Percentiles rank a stretch among this genome's conserved stretches.
phyloP scores from a whole-genome alignment of 2,888 invertebrate genomes.

The Phanerotoma sp. region DNA sequence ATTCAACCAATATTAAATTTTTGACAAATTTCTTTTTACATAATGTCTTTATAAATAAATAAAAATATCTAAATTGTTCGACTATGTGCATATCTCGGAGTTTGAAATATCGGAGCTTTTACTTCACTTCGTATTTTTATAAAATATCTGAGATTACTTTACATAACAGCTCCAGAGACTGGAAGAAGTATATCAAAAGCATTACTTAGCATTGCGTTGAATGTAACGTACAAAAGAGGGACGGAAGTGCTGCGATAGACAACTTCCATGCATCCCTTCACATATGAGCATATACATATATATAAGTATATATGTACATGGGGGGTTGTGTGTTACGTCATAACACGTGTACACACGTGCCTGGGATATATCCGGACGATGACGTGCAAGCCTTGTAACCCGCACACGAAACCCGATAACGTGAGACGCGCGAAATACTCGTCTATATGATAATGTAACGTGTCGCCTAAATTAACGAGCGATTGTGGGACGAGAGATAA shows the following conservation, averaged over 20 bases:
- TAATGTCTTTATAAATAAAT: too few species aligned
- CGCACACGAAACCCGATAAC: constrained; percentile 40
- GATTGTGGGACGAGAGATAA: constrained; percentile 24
- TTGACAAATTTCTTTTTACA: too few species aligned
- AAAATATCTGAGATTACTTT: background rate
- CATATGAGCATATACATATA: constrained; percentile 14
- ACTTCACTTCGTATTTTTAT: too few species aligned
- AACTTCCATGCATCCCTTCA: constrained; percentile 29
- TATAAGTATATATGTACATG: constrained; percentile 9
- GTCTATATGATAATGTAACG: constrained; percentile 53
- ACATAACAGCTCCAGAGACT: background rate
- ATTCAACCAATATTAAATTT: too few species aligned
- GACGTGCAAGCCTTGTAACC: constrained; percentile 16
- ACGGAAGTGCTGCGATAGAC: constrained; percentile 6
- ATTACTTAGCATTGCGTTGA: background rate
- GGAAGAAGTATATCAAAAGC: constrained; percentile 11
- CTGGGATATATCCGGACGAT: constrained; percentile 23
- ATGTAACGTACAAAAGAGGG: background rate
- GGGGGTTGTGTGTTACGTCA: constrained; percentile 1
- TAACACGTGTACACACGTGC: constrained; percentile 48
- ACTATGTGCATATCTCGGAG: too few species aligned
- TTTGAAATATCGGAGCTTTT: too few species aligned
- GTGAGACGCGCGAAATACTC: constrained; percentile 45
- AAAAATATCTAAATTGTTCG: too few species aligned
- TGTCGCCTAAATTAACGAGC: constrained; percentile 47